Percentiles rank a stretch among this genome's conserved stretches.
Evolutionary conservation across 2,113 vertebrate genomes (phyloP).

Genomic region (Cebidichthys violaceus): DNA sequence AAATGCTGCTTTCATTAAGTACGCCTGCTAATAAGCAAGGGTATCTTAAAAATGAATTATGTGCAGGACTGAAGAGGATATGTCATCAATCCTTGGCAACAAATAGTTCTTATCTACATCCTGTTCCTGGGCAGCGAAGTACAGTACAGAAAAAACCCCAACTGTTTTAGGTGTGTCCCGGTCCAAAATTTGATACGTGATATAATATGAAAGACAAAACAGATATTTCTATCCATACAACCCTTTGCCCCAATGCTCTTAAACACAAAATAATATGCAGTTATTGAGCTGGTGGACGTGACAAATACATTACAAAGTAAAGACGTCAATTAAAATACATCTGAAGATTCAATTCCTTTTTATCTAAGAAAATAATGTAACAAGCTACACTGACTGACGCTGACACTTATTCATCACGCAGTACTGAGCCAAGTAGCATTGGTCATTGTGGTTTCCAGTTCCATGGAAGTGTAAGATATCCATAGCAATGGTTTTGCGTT

Average conservation of each 20-base stretch:
- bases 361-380: neutral
- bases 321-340: neutral
- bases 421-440: neutral
- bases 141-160: neutral
- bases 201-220: neutral
- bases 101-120: neutral
- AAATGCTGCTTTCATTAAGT: neutral
- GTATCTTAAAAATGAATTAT: neutral
- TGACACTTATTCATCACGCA: neutral
- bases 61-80: neutral
- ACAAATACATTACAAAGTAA: neutral
- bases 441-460: neutral
- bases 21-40: neutral
- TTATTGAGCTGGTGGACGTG: neutral
- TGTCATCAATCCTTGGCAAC: neutral
- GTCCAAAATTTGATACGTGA: neutral
- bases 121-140: neutral
- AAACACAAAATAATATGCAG: neutral
- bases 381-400: neutral
- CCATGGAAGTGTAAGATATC: neutral
- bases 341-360: neutral
- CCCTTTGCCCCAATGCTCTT: neutral
- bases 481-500: neutral
- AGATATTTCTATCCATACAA: neutral
- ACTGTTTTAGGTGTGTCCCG: neutral